Conservation (phyloP, 1,140 invertebrate genomes). For the Tetranychus urticae region DNA sequence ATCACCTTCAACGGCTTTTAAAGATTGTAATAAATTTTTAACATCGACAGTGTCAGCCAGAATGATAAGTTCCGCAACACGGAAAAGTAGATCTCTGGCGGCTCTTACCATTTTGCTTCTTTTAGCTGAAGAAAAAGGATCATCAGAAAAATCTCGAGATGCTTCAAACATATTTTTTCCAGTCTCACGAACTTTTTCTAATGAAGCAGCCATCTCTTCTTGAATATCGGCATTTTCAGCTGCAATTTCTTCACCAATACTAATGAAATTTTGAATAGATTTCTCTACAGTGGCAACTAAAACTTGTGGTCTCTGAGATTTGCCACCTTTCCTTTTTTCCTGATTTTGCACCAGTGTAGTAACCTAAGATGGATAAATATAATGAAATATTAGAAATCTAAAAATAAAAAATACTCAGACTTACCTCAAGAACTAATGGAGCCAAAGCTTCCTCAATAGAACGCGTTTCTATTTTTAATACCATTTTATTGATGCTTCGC, state of each 20-base stretch:
- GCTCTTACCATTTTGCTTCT: constrained; percentile 82
- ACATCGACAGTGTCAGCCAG: constrained; percentile 97
- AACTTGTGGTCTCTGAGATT: constrained; percentile 88
- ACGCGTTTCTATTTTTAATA: constrained; percentile 84
- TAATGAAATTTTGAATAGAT: constrained; percentile 86
- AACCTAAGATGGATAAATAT: constrained; percentile 23
- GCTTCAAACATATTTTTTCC: constrained; percentile 75
- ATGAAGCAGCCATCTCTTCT: constrained; percentile 80
- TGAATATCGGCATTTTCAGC: constrained; percentile 91
- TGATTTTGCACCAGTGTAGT: constrained; percentile 91
- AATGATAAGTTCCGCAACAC: constrained; percentile 77
- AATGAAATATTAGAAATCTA: too few relatives aligned
- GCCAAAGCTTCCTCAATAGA: constrained; percentile 89
- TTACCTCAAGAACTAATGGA: constrained; percentile 76
- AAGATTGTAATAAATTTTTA: constrained; percentile 66
- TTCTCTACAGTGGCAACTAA: constrained; percentile 86
- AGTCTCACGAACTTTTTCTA: constrained; percentile 75
- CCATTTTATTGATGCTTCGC: too few relatives aligned
- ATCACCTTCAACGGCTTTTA: constrained; percentile 75
- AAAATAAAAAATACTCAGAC: neutral
- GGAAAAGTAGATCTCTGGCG: constrained; percentile 67
- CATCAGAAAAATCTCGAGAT: constrained; percentile 78
- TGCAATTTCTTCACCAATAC: constrained; percentile 80
- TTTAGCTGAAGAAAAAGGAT: constrained; percentile 81
- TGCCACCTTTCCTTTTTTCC: constrained; percentile 88